Base-by-base conservation (phyloP, 2,797 vertebrate genomes). In the Streptopelia turtur region DNA sequence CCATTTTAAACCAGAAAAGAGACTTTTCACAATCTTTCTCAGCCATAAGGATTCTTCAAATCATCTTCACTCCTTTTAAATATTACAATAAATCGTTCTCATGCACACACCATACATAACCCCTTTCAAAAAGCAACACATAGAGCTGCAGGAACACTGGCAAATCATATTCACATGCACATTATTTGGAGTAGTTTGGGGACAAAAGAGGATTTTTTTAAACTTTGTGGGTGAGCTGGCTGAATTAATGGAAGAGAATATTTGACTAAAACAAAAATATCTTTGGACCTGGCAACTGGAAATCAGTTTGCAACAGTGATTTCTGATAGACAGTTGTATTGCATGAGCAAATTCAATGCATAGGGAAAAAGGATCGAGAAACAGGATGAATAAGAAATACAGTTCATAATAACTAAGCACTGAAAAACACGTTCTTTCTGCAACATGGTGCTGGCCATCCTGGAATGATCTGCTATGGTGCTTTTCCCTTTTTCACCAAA, bases 251-350 rank as follows among this genome's bases (percentile, higher is more conserved):
- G 72, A 76, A 85, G 7, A 35, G 71, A 87, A 35, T 90, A 90
- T 91, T 94, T 80, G 75, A 56, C 78, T 87, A 74, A 95, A 95
- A 72, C 93, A 65, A 87, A 85, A 91, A 60, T 80, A 87, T 77
- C 69, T 85, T 85, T 68, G 37, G 68, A 71, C 24, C 43, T 79
- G 75, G 71, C 53, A 77, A 71, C 25, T 65, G 89, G 75, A 95
- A 85, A 65, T 93, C 68, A 41, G 43, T 72, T 92, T 91, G 69
- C 82, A 83, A 25, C 71, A 78, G 74, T 81, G 86, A 78, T 91
- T 95, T 82, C 94, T 95, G 89, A 88, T 28, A 85, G 83, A 72
- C 45, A 37, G 49, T 74, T 90, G 78, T 74, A 88, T 33, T 90
- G 66, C 84, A 78, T 35, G 81, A 83, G 61, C 56, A 82, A 87